A percentile compares a stretch with the other conserved stretches of the same genome.
Evolutionary conservation across 92 coral and sea anemone genomes (phyloP).

Genomic region (Epizoanthus fatuus): DNA sequence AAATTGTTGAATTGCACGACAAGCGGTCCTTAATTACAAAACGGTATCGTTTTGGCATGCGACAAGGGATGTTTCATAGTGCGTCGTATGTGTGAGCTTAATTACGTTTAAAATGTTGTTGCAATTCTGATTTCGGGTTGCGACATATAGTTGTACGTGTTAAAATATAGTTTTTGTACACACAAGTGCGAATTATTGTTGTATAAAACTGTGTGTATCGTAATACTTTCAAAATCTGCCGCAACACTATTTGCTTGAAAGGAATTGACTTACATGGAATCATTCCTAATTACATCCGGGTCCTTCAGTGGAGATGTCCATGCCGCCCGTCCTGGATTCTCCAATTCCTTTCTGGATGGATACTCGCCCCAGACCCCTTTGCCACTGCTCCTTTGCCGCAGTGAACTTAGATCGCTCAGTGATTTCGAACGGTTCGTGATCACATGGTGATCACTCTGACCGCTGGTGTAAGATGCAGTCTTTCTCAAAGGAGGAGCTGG

Average conservation of each 20-base stretch:
- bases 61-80: too few species aligned
- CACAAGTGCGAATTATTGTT: too few species aligned
- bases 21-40: too few species aligned
- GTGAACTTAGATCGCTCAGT: not conserved
- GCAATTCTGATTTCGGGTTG: too few species aligned
- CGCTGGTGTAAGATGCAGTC: slow-evolving; percentile 7
- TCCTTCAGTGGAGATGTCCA: not conserved
- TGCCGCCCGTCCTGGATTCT: not conserved
- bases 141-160: too few species aligned
- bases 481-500: not conserved
- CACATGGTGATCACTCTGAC: not conserved
- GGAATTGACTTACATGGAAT: not conserved
- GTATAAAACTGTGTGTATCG: too few species aligned
- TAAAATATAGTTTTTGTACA: too few species aligned
- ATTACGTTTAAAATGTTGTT: too few species aligned
- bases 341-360: not conserved
- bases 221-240: not conserved
- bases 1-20: too few species aligned
- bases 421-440: slow-evolving; percentile 7
- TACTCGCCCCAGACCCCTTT: not conserved
- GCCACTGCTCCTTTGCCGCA: not conserved
- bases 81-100: too few species aligned
- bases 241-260: not conserved
- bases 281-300: not conserved
- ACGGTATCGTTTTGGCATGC: too few species aligned